Base-by-base conservation (phyloP, 2,888 invertebrate genomes). In the Drosophila setosimentum region DNA sequence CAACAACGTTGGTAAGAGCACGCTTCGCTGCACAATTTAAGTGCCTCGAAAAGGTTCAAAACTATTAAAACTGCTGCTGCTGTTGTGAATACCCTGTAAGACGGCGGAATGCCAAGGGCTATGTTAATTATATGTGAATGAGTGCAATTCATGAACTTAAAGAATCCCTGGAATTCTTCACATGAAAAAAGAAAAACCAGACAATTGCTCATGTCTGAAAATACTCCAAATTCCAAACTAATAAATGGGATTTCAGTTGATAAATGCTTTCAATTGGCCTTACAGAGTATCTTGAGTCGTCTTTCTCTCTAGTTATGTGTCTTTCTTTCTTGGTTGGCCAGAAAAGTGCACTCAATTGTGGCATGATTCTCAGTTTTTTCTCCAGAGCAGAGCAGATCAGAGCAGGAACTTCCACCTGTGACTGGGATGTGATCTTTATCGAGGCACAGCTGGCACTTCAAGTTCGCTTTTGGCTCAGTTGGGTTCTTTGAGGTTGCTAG, bases 21-120 rank as follows among this genome's bases (percentile, higher is more conserved):
- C 90, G 87, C 86, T 87, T 87, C 83, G 90, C 50, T 89, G 86
- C 77, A 75, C 88, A 74, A 74, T 81, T 72, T 85, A 89, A 87
- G 86, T 85, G 89, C 54, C 72, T 80, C 72, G 66, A 86, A 87
- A 89, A 82, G 87, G 79, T 87, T 80, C 71, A 80, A 76, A 85
- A 82, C 87, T 81, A 87, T 87, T 87, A 85, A 82, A 89, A 85
- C 75, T 82, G 79, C 68, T 57, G 45, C 45, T 45, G 45, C 42
- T 45, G 13, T 73, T 76, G 55, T 59, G 59, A 24, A 76, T 76
- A 80, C 80, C 68, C 78, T 76, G 59, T 50, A 61, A 55, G 30
- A 29, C 29, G 27, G 6, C n/a, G 45, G 21, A n/a, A 54, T 69
- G 53, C 48, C 40, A 51, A 42, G 10, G 67, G 68, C 64, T 37